Base-by-base conservation (phyloP, 2,888 invertebrate species). In the Drosophila silvestris region DNA sequence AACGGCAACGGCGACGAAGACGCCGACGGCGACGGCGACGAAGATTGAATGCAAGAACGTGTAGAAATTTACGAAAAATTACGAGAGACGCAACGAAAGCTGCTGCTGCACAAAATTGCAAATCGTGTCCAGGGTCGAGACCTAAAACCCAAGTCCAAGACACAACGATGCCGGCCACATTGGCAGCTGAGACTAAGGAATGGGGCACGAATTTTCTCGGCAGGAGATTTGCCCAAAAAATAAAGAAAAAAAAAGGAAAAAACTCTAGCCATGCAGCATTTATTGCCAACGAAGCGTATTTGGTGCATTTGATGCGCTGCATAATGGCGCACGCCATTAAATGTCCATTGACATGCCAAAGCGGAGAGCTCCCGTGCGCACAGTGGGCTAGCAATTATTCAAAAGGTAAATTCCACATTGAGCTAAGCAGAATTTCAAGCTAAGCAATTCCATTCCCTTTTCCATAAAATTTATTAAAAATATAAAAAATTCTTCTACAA, bases 231-330 rank as follows among this genome's bases (percentile, higher is more conserved):
- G 61, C 57, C 63, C 65, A 62, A 44, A 61, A 41, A 6, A 30
- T 19, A 57, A 12, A 39, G 2, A 1, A 14, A 30, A n/a, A 12
- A 44, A 7, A 16, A 16, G 3, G 1, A 14, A 41, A 28, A 70
- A 77, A 68, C 63, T 72, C 65, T 71, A 56, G 74, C 86, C 89
- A 86, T 90, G 91, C 91, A 79, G 89, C 91, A 91, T 87, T 87
- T 87, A 91, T 91, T 87, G 91, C 89, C 87, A 87, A 86, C 87
- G 87, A 87, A 91, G 87, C 91, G 90, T 91, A 91, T 88, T 89
- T 91, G 91, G 91, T 85, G 89, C 91, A 89, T 91, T 91, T 91
- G 90, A 90, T 91, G 90, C 89, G 89, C 82, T 91, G 91, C 91
- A 91, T 91, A 90, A 90, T 90, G 92, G 89, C 76, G 71, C 75